Conservation (phyloP, 2,113 vertebrate genomes). For the Podocnemis expansa region DNA sequence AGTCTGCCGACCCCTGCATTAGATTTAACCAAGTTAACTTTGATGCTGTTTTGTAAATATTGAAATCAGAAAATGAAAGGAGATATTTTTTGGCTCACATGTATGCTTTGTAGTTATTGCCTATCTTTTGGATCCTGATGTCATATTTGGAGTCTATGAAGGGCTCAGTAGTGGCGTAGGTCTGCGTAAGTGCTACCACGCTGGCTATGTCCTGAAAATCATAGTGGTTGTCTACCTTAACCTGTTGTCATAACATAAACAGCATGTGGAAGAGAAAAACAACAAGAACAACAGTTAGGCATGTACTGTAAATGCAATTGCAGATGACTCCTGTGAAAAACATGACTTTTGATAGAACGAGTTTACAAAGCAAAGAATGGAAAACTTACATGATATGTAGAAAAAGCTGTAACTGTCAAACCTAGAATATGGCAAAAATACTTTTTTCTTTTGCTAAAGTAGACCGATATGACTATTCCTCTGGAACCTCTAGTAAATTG, state of each 20-base stretch:
- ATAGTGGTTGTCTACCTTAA: slow-evolving; percentile 97
- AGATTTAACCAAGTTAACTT: neutral
- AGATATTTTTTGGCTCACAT: slow-evolving; percentile 85
- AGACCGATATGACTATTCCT: too few relatives aligned
- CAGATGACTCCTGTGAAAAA: slow-evolving; percentile 26
- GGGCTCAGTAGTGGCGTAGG: slow-evolving; percentile 96
- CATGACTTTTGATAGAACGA: neutral
- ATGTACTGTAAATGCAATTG: neutral
- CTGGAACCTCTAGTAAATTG: neutral
- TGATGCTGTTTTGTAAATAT: neutral
- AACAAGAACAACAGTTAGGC: slow-evolving; percentile 36
- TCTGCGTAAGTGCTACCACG: slow-evolving; percentile 98
- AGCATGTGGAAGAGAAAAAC: slow-evolving; percentile 46
- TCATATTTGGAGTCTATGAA: slow-evolving; percentile 98
- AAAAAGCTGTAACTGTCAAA: neutral
- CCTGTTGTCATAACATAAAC: slow-evolving; percentile 77
- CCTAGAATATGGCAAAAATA: neutral
- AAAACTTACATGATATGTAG: neutral
- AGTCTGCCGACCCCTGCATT: too few relatives aligned
- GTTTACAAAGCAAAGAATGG: neutral
- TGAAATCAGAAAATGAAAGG: slow-evolving; percentile 36
- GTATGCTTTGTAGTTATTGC: slow-evolving; percentile 97
- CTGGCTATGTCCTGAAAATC: slow-evolving; percentile 99
- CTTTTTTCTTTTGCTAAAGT: neutral
- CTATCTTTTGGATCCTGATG: slow-evolving; percentile 98